phyloP scores from a whole-genome alignment of 1,140 invertebrate species.

The Stenopsyche tienmushanensis region DNA sequence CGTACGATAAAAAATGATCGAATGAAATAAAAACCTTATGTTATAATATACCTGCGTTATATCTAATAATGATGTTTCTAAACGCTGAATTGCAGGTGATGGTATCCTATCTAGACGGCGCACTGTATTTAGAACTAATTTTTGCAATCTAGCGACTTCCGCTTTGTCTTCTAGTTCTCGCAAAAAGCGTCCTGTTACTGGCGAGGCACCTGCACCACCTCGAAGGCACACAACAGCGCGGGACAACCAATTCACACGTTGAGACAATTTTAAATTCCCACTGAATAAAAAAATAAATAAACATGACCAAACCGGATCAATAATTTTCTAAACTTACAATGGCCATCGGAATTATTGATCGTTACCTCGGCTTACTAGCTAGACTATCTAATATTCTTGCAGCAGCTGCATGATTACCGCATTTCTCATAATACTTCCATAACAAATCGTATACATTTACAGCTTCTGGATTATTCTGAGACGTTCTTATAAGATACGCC shows the following conservation, averaged over 20 bases:
- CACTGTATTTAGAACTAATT: constrained; percentile 67
- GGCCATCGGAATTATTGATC: neutral
- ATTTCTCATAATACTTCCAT: constrained; percentile 95
- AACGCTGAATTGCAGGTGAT: constrained; percentile 52
- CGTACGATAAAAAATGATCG: neutral
- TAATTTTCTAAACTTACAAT: neutral
- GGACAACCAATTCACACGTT: constrained; percentile 88
- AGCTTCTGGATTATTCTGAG: constrained; percentile 55
- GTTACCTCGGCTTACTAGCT: constrained; percentile 76
- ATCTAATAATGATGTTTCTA: constrained; percentile 65
- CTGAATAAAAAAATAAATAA: constrained; percentile 52
- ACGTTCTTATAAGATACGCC: constrained; percentile 70
- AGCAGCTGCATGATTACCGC: constrained; percentile 88
- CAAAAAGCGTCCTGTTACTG: constrained; percentile 79
- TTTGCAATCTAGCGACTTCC: constrained; percentile 82
- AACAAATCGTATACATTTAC: constrained; percentile 79
- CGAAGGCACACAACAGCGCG: constrained; percentile 94
- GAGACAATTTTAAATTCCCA: constrained; percentile 61
- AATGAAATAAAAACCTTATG: neutral
- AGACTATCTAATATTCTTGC: constrained; percentile 87
- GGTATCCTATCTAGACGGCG: constrained; percentile 53
- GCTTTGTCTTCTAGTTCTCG: constrained; percentile 93
- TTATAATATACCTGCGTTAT: constrained; percentile 60
- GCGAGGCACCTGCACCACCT: constrained; percentile 77
- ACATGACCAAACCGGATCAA: neutral